phyloP scores from a whole-genome alignment of 1,140 invertebrate genomes.

The Diorhabda carinulata region DNA sequence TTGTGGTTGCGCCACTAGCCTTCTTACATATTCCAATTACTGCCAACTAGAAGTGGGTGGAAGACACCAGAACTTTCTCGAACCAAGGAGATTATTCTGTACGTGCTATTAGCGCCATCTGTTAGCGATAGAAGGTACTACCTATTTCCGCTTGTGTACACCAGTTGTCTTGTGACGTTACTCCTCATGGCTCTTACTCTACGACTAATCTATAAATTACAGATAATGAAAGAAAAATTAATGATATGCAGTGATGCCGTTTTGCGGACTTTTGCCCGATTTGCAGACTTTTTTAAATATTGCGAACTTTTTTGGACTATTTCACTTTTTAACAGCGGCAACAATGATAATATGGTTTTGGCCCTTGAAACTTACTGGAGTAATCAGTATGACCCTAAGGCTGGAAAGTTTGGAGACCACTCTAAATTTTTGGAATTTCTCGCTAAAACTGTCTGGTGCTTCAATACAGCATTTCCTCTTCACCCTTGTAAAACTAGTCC shows the following conservation, averaged over 20 bases:
- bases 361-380: too few relatives aligned
- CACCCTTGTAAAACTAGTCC: too few relatives aligned
- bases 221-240: constrained; percentile 1
- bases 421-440: too few relatives aligned
- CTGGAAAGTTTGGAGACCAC: too few relatives aligned
- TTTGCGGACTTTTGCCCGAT: background rate
- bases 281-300: background rate
- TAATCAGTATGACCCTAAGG: too few relatives aligned
- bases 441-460: too few relatives aligned
- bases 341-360: too few relatives aligned
- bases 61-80: background rate
- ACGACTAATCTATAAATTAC: constrained; percentile 1
- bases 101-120: background rate
- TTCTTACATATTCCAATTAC: background rate
- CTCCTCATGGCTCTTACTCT: constrained; percentile 3
- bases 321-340: background rate
- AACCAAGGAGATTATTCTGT: constrained; percentile 6
- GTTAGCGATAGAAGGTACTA: too few relatives aligned
- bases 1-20: too few relatives aligned
- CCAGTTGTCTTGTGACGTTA: background rate
- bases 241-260: background rate
- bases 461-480: too few relatives aligned
- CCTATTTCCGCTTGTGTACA: background rate
- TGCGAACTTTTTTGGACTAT: background rate
- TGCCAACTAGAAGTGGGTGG: constrained; percentile 5